Evolutionary conservation across 2,888 invertebrate genomes (phyloP).

Genomic region (Epiblema foenella): DNA sequence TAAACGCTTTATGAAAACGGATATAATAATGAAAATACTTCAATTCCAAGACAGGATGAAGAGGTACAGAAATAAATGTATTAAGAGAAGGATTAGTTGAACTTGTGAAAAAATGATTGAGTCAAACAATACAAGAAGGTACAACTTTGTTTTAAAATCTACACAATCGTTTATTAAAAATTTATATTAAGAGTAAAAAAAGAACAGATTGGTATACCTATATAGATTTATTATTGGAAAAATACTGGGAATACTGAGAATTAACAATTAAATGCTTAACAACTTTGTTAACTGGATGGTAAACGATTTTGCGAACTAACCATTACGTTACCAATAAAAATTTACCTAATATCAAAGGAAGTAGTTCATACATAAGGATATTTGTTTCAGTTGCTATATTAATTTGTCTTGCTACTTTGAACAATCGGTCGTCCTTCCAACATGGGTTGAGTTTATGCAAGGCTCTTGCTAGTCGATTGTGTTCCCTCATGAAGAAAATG

Average conservation of each 20-base stretch:
- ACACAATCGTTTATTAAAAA: too few species aligned
- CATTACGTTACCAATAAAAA: not conserved
- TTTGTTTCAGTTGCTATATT: slow-evolving; percentile 69
- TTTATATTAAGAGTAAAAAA: too few species aligned
- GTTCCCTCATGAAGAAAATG: slow-evolving; percentile 73
- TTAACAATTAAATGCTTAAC: too few species aligned
- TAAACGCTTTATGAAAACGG: not conserved
- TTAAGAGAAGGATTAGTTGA: not conserved
- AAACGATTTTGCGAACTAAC: too few species aligned
- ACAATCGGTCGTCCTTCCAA: slow-evolving; percentile 73
- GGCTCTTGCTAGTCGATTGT: slow-evolving; percentile 66
- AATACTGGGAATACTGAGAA: too few species aligned
- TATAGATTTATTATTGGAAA: too few species aligned
- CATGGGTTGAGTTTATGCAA: slow-evolving; percentile 68
- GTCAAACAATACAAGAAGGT: too few species aligned
- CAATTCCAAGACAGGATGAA: not conserved
- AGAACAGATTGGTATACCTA: too few species aligned
- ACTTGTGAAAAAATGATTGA: not conserved
- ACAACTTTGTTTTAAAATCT: too few species aligned
- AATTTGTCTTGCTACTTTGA: slow-evolving; percentile 70
- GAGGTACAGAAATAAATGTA: not conserved
- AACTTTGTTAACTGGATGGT: too few species aligned
- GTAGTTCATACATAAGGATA: slow-evolving; percentile 69
- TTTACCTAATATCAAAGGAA: slow-evolving; percentile 69
- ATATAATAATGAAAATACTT: not conserved